Evolutionary conservation across 2,113 vertebrate genomes (phyloP), one percentile per base, ranked within the genome.

Genomic region (Tragelaphus imberbis): DNA sequence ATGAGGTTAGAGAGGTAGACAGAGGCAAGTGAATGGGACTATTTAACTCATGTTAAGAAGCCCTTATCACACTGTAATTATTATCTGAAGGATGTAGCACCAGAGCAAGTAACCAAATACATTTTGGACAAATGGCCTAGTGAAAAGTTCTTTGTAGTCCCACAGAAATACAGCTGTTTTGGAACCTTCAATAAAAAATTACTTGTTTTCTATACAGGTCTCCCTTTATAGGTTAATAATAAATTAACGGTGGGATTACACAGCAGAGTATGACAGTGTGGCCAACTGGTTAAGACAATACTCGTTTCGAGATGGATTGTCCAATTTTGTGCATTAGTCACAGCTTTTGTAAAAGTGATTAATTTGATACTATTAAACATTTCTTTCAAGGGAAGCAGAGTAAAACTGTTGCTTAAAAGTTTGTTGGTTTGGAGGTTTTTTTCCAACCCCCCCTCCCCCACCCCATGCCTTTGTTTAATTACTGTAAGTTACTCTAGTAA

Each of bases 211-310:
- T 82, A 91, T 65, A 94, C 56, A 82, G 12, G 8, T 85, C 27
- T 97, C 16, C 55, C 90, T 84, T 96, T 53, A 84, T 91, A 88
- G 33, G 56, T 88, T 61, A 93, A 91, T 94, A 49, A 91, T 86
- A 95, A 86, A n/a, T 68, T 56, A 84, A 82, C 17, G 15, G 19
- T 82, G 61, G 15, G 11, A 71, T 92, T 87, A 21, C 55, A 79
- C n/a, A 84, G 36, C 15, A 88, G 40, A 92, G 84, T 84, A 16
- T 55, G 14, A 90, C 2, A 85, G 8, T 89, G 30, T 85, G 51
- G 51, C 68, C 53, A 86, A 40, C 17, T 47, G 15, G 13, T 56
- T 86, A 86, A 81, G 53, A 94, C 59, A 84, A 84, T 7, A 68
- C 15, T 92, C 17, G 7, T 87, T 77, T 84, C n/a, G n/a, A 79